phyloP scores from a whole-genome alignment of 92 coral and sea anemone genomes.

The Epizoanthus stellaris region DNA sequence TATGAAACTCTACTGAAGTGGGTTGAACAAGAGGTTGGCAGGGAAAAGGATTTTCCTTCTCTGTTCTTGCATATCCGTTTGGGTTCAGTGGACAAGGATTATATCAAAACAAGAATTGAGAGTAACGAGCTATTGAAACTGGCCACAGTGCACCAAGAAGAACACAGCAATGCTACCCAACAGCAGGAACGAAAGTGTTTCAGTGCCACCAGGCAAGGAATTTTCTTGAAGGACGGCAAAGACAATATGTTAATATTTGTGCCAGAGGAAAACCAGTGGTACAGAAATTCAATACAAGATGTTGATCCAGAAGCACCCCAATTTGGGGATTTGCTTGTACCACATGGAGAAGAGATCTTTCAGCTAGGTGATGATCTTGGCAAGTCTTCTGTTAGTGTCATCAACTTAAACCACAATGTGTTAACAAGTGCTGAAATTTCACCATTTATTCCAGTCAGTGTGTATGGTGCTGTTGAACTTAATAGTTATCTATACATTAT shows the following conservation, averaged over 20 bases:
- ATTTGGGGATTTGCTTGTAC: not conserved
- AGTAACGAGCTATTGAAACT: not conserved
- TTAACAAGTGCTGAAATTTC: not conserved
- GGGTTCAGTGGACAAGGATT: not conserved
- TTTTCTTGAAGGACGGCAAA: not conserved
- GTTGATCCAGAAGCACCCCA: not conserved
- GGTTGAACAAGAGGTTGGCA: not conserved
- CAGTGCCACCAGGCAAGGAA: not conserved
- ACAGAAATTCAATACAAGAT: not conserved
- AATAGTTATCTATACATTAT: not conserved
- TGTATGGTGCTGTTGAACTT: not conserved
- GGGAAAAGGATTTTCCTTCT: slow-evolving; percentile 1
- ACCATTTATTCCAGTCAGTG: not conserved
- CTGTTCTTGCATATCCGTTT: not conserved
- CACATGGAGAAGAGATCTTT: not conserved
- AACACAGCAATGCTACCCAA: not conserved
- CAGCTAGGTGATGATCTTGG: not conserved
- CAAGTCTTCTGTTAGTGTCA: not conserved
- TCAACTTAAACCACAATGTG: too few species aligned
- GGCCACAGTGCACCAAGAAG: not conserved
- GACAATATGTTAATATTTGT: not conserved
- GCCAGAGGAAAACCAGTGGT: slow-evolving; percentile 13
- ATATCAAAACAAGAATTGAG: not conserved
- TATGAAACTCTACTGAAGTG: slow-evolving; percentile 12
- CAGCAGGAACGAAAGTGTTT: not conserved